Percentiles rank a stretch among this genome's conserved stretches.
Conservation (phyloP, 2,888 invertebrate species). For the Lacanobia wlatinum region DNA sequence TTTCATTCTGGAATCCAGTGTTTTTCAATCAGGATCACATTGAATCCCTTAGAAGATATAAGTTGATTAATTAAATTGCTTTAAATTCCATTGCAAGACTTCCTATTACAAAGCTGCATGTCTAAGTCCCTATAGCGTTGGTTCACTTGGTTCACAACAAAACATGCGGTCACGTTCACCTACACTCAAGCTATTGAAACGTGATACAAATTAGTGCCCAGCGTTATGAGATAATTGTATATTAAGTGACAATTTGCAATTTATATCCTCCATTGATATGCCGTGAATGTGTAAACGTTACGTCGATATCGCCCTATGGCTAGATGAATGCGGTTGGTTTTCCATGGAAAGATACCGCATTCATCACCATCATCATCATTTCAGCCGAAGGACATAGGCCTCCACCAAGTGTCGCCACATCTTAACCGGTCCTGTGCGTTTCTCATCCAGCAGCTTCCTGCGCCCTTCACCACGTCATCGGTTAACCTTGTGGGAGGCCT, state of each 20-base stretch:
- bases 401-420: no score
- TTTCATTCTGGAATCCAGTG: background rate
- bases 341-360: conserved; percentile 38
- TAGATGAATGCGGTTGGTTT: background rate
- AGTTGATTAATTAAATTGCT: background rate
- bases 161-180: conserved; percentile 53
- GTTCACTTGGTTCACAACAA: conserved; percentile 10
- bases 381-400: background rate
- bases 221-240: conserved; percentile 57
- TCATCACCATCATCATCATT: background rate
- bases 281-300: conserved; percentile 26
- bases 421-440: no score
- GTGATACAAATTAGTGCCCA: conserved; percentile 61
- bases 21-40: background rate
- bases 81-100: background rate
- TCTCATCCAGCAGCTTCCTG: no score
- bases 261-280: conserved; percentile 60
- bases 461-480: no score
- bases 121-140: background rate
- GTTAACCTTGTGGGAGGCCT: no score
- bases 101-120: background rate
- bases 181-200: conserved; percentile 53
- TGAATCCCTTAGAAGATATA: background rate
- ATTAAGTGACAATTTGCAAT: conserved; percentile 67
- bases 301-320: background rate